Evolutionary conservation across 1,140 invertebrate genomes (phyloP).

Genomic region (Eumaeus atala): DNA sequence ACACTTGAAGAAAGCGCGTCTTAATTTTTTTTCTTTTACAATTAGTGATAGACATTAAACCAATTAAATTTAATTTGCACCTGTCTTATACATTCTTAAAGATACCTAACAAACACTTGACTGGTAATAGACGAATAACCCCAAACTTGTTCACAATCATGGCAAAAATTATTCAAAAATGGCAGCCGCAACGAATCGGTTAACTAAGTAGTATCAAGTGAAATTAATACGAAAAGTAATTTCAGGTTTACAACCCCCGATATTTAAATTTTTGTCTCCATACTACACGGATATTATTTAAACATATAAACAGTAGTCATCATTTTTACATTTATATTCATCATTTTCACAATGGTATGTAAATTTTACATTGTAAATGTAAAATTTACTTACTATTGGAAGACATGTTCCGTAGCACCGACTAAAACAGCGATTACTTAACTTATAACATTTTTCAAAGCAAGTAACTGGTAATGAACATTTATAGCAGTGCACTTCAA

Average conservation of each 20-base stretch:
- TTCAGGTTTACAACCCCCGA: not conserved
- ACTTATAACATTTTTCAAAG: conserved; percentile 5
- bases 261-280: not conserved
- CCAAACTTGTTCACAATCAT: conserved; percentile 5
- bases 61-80: no score
- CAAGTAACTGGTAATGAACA: no score
- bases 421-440: conserved; percentile 8
- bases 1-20: conserved; percentile 7
- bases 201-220: conserved; percentile 8
- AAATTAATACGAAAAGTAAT: conserved; percentile 11
- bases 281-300: conserved; percentile 4
- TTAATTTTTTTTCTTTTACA: no score
- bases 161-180: conserved; percentile 5
- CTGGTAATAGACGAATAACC: not conserved
- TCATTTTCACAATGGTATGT: no score
- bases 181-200: conserved; percentile 2
- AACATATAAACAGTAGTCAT: not conserved
- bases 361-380: not conserved
- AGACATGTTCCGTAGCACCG: conserved; percentile 13
- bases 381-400: conserved; percentile 8
- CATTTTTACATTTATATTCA: not conserved
- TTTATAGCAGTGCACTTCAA: no score
- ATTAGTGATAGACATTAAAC: no score
- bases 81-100: no score
- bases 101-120: not conserved